These are phyloP conservation scores for Cenopis cana DNA, from an alignment of 2,888 invertebrate genomes.

Conservation along the genomic window DNA sequence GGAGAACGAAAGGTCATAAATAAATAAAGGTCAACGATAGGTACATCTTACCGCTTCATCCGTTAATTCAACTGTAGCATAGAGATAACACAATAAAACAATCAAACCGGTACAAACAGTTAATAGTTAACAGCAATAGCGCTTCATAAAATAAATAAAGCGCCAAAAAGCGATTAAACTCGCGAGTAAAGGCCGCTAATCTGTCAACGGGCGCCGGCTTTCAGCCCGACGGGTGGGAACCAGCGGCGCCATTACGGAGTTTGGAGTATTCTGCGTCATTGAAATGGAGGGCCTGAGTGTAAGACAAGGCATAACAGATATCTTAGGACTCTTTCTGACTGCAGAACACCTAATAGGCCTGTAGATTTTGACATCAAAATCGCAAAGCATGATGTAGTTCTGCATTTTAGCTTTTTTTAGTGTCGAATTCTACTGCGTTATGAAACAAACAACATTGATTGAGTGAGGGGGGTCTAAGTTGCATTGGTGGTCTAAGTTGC, in stretches of 20 bases:
- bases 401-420: no score
- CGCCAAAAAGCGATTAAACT: constrained; percentile 49
- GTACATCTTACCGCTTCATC: no score
- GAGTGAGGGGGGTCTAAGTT: no score
- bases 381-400: no score
- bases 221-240: constrained; percentile 47
- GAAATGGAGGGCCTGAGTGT: background rate
- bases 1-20: no score
- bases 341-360: background rate
- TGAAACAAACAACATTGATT: no score
- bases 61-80: no score
- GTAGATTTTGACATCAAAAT: no score
- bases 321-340: background rate
- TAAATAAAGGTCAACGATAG: no score
- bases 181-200: constrained; percentile 53
- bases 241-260: background rate
- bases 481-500: no score
- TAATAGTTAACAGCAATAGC: constrained; percentile 23
- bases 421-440: no score
- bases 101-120: constrained; percentile 22
- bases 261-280: background rate
- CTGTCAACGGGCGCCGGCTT: constrained; percentile 52
- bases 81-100: constrained; percentile 29
- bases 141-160: constrained; percentile 42
- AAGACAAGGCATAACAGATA: background rate